Evolutionary conservation across 2,888 invertebrate species (phyloP).

Genomic region (Trichacis sp.): DNA sequence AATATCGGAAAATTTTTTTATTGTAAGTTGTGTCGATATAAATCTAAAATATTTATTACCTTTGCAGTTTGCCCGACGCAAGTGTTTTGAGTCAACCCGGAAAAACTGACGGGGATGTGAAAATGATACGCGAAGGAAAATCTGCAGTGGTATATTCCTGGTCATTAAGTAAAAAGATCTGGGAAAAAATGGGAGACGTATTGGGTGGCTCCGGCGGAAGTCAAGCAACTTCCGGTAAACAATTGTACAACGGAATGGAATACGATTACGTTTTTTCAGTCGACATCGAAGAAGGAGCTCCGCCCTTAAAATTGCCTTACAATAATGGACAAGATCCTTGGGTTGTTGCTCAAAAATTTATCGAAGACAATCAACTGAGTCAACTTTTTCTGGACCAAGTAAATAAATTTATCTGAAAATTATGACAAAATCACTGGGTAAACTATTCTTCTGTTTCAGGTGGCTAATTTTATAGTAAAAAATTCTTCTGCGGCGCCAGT

Average conservation of each 20-base stretch:
- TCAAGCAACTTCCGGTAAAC: slow-evolving; percentile 78
- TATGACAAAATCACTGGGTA: not conserved
- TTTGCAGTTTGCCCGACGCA: slow-evolving; percentile 81
- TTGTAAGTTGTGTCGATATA: no score
- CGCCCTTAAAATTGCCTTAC: slow-evolving; percentile 90
- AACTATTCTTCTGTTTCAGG: slow-evolving; percentile 67
- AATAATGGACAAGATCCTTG: slow-evolving; percentile 93
- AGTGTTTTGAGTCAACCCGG: slow-evolving; percentile 84
- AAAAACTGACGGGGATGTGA: slow-evolving; percentile 84
- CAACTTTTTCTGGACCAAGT: slow-evolving; percentile 87
- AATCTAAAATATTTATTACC: no score
- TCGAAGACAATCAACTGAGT: slow-evolving; percentile 85
- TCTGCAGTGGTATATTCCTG: slow-evolving; percentile 85
- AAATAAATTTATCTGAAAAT: slow-evolving; percentile 13
- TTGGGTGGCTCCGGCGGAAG: slow-evolving; percentile 81
- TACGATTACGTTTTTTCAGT: slow-evolving; percentile 97
- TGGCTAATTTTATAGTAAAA: slow-evolving; percentile 91
- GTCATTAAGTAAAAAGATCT: slow-evolving; percentile 76
- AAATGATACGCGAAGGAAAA: slow-evolving; percentile 82
- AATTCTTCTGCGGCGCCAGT: slow-evolving; percentile 73
- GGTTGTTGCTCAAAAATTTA: slow-evolving; percentile 90
- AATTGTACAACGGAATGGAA: slow-evolving; percentile 86
- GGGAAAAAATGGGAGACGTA: slow-evolving; percentile 92
- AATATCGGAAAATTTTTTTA: no score
- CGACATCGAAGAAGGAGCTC: slow-evolving; percentile 92